Base-by-base conservation (phyloP, 2,888 invertebrate genomes). In the Hydropsyche betteni region DNA sequence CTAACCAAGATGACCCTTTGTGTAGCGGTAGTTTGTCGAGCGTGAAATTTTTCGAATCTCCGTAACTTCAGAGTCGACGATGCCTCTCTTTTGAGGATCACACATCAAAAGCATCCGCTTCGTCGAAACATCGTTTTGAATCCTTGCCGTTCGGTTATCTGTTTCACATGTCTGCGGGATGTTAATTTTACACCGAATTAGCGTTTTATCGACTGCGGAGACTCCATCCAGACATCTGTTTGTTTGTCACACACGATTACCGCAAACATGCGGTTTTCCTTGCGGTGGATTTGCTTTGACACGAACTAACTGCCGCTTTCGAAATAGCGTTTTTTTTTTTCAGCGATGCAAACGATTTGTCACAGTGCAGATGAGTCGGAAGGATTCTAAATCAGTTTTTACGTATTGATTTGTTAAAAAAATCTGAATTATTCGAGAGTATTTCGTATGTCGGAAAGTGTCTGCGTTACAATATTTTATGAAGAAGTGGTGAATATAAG, bases 161-260 rank as follows among this genome's bases (percentile, higher is more conserved):
- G 24, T 12, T 16, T 5, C 12, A 51, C n/a, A 8, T 69, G 69
- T 24, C 16, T 36, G 53, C 69, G 74, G 75, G 77, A 77, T 75
- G 78, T 78, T 77, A 78, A 78, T 78, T 78, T 78, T 78, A 77
- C 78, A 78, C 77, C 75, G 71, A 78, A 77, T 78, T 78, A 78
- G 74, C 51, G 51, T 74, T 51, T 69, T 69, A 78, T 78, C 76
- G 69, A 44, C 44, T 44, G 44, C 10, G 7, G 44, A 44, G 44
- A 44, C 55, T 38, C 58, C 61, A 73, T n/a, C 61, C 55, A 24
- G 53, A 72, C 73, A 73, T 73, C 73, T 73, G 73, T 53, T 36
- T 7, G 16, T 33, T n/a, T 55, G 58, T 71, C 71, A 55, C 71
- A 53, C 53, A 34, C 24, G 16, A 58, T 58, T 58, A 58, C 16